Percentiles rank a stretch among this genome's conserved stretches.
Evolutionary conservation across 2,113 vertebrate species (phyloP).

Genomic region (Amazona vittata): DNA sequence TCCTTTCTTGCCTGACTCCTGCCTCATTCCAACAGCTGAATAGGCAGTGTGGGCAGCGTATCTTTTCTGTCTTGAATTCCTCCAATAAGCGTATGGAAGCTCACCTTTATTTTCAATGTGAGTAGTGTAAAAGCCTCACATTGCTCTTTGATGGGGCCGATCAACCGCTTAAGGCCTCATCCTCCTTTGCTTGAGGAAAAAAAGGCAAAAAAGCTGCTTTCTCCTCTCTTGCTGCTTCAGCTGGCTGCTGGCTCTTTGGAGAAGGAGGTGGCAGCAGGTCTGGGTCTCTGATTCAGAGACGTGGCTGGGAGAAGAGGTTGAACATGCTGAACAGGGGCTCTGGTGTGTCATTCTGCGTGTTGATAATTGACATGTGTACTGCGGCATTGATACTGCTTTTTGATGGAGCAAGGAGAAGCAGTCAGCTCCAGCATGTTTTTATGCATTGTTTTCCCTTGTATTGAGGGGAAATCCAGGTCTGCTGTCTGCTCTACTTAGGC

Average conservation of each 20-base stretch:
- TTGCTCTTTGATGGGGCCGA: not conserved
- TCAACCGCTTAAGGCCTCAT: not conserved
- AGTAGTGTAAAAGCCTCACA: not conserved
- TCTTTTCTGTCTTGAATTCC: not conserved
- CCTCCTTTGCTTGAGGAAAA: not conserved
- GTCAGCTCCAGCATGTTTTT: not conserved
- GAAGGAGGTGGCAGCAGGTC: not conserved
- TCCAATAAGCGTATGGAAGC: not conserved
- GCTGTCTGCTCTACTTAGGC: not conserved
- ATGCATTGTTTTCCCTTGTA: not conserved
- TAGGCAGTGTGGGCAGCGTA: not conserved
- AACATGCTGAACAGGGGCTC: fast-evolving
- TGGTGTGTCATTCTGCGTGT: not conserved
- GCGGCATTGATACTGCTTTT: not conserved
- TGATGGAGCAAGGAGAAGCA: not conserved
- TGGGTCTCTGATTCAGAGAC: not conserved
- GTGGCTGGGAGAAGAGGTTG: not conserved
- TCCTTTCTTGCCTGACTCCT: not conserved
- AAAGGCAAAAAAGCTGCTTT: not conserved
- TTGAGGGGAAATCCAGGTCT: not conserved
- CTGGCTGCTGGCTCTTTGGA: not conserved
- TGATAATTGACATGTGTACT: not conserved
- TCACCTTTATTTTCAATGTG: not conserved
- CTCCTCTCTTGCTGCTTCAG: not conserved
- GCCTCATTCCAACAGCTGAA: not conserved